These are phyloP conservation scores for Metacarcinus magister DNA, from an alignment of 2,888 invertebrate species.

Conservation along the genomic window DNA sequence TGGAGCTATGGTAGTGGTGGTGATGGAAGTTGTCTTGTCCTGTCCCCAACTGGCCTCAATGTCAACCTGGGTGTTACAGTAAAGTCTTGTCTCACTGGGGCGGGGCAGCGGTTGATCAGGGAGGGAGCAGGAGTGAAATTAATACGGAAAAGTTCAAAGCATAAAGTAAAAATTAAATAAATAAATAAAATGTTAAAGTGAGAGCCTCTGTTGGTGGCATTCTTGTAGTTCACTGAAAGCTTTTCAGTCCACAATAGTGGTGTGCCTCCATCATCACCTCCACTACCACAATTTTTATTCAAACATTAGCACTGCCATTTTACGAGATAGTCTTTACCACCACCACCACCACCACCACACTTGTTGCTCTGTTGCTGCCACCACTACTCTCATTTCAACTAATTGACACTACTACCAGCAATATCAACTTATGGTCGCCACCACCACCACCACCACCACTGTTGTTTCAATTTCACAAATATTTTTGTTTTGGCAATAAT, in stretches of 20 bases:
- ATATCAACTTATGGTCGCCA: background rate
- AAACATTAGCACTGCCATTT: background rate
- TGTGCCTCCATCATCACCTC: background rate
- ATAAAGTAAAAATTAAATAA: background rate
- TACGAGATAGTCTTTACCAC: background rate
- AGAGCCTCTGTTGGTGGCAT: background rate
- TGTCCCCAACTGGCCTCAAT: conserved; percentile 41
- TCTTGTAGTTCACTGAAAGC: background rate
- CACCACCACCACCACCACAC: background rate
- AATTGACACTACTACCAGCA: background rate
- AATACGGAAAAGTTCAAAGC: background rate
- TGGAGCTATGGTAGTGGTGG: background rate
- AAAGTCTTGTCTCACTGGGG: conserved; percentile 29
- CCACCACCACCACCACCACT: background rate
- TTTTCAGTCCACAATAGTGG: background rate
- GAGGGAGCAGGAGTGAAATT: conserved; percentile 22
- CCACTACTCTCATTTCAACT: background rate
- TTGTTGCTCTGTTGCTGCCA: background rate
- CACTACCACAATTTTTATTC: background rate
- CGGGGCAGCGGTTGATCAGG: background rate
- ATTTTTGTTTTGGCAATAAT: background rate
- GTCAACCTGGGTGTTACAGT: conserved; percentile 48
- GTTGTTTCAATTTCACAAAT: background rate
- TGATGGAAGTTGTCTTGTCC: conserved; percentile 19
- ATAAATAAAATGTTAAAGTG: background rate